Conservation (phyloP, 2,797 vertebrate genomes). For the Dermochelys coriacea region DNA sequence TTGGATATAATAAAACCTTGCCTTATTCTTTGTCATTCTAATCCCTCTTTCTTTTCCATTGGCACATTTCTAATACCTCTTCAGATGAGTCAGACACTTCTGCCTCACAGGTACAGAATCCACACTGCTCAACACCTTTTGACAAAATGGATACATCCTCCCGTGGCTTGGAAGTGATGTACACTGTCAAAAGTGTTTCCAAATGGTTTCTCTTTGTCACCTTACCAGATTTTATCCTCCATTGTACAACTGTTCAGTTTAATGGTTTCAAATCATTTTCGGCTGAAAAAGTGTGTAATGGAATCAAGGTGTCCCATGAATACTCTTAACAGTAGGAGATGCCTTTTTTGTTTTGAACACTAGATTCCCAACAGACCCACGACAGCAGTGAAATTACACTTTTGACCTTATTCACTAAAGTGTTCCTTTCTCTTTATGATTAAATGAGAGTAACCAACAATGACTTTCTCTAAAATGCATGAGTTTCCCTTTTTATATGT, state of each 20-base stretch:
- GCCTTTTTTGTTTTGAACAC: conserved; percentile 65
- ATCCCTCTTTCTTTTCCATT: conserved; percentile 61
- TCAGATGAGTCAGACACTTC: conserved; percentile 43
- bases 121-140: conserved; percentile 54
- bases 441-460: conserved; percentile 41
- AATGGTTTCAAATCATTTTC: conserved; percentile 77
- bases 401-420: conserved; percentile 60
- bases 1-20: conserved; percentile 39
- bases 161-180: conserved; percentile 71
- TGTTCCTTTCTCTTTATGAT: conserved; percentile 64
- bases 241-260: conserved; percentile 71
- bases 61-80: conserved; percentile 68
- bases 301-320: conserved; percentile 73
- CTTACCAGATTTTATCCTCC: conserved; percentile 71
- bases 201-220: conserved; percentile 72
- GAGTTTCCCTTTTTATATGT: conserved; percentile 19
- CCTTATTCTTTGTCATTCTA: conserved; percentile 62
- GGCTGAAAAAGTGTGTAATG: conserved; percentile 73
- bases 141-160: conserved; percentile 63
- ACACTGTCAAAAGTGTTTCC: conserved; percentile 68
- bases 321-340: conserved; percentile 53
- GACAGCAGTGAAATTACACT: conserved; percentile 62
- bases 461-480: conserved; percentile 34
- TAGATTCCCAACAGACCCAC: conserved; percentile 38
- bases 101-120: conserved; percentile 21